Conservation (phyloP, 2,888 invertebrate genomes). For the Dilophus febrilis region DNA sequence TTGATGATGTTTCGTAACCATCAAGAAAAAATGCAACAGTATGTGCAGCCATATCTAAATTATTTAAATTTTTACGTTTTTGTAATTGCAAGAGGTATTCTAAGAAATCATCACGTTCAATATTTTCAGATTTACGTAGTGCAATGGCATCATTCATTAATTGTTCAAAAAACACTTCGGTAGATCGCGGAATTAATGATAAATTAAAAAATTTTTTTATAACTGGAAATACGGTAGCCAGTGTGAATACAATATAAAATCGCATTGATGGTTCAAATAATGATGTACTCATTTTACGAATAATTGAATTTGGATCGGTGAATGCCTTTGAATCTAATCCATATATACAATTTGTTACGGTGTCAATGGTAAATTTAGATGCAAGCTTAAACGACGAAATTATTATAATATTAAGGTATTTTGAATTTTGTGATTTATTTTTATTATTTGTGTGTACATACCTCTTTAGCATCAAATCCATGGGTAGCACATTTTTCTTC, state of each 20-base stretch:
- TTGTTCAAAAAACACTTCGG: conserved; percentile 1
- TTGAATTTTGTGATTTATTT: neutral
- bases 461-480: conserved; percentile 1
- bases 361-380: conserved; percentile 7
- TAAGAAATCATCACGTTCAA: conserved; percentile 13
- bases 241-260: conserved; percentile 3
- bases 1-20: conserved; percentile 19
- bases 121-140: conserved; percentile 13
- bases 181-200: neutral
- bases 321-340: conserved; percentile 21
- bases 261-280: conserved; percentile 6
- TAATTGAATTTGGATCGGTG: conserved; percentile 4
- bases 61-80: conserved; percentile 14
- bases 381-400: neutral
- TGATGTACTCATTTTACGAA: conserved; percentile 8
- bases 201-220: conserved; percentile 8
- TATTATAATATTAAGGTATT: neutral
- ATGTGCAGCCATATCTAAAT: conserved; percentile 17
- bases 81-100: conserved; percentile 12
- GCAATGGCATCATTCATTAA: conserved; percentile 17
- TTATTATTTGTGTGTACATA: neutral
- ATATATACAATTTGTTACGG: conserved; percentile 22
- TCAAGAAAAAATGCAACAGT: conserved; percentile 17
- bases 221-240: conserved; percentile 10
- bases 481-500: conserved; percentile 2